Evolutionary conservation across 1,140 invertebrate genomes (phyloP).

Genomic region (Lepidurus apus): DNA sequence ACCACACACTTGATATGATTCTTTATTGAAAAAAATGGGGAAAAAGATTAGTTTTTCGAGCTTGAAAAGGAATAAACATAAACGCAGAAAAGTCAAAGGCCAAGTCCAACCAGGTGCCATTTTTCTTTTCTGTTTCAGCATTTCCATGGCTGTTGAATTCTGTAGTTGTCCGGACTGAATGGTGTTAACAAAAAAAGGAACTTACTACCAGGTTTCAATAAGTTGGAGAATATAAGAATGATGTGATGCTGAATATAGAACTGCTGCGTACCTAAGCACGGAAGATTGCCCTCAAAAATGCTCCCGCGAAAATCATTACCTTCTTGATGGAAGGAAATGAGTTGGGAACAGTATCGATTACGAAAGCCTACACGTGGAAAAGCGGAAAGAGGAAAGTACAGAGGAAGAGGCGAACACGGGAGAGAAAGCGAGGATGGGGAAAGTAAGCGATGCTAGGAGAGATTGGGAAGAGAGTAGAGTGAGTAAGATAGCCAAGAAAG

Average conservation of each 20-base stretch:
- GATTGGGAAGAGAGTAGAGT: too few relatives aligned
- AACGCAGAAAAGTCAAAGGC: too few relatives aligned
- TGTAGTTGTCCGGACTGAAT: too few relatives aligned
- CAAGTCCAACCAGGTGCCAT: too few relatives aligned
- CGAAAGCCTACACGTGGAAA: background rate
- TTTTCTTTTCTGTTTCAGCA: too few relatives aligned
- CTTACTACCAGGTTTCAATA: too few relatives aligned
- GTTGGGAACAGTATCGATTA: constrained; percentile 22
- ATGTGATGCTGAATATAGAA: background rate
- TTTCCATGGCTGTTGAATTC: too few relatives aligned
- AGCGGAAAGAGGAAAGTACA: background rate
- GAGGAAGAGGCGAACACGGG: background rate
- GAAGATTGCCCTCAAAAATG: background rate
- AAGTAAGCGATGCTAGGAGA: too few relatives aligned
- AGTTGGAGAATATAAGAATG: background rate
- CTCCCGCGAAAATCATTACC: background rate
- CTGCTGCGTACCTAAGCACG: background rate
- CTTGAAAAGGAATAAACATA: background rate
- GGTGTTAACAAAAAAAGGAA: too few relatives aligned
- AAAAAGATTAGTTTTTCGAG: background rate
- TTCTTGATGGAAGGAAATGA: constrained; percentile 22
- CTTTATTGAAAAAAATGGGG: background rate
- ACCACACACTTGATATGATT: background rate
- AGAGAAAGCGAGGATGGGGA: background rate
- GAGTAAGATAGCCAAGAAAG: too few relatives aligned